These are phyloP conservation scores for Hephaestus fuliginosus DNA, from an alignment of 2,797 vertebrate species.

Conservation along the genomic window DNA sequence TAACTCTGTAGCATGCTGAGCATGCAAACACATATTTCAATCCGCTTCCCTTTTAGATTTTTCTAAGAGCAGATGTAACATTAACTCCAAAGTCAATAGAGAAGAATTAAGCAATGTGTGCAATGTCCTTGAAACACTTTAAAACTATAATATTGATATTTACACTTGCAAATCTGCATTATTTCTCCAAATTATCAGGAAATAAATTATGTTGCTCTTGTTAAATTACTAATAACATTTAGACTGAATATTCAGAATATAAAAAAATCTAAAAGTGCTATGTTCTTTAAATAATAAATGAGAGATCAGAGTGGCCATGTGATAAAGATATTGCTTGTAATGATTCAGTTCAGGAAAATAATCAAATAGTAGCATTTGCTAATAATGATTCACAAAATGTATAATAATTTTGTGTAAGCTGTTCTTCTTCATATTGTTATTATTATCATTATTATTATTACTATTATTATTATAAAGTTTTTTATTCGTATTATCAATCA, in stretches of 20 bases:
- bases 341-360: background rate
- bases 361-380: background rate
- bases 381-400: background rate
- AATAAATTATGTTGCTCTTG: constrained; percentile 15
- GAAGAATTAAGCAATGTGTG: constrained; percentile 65
- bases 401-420: background rate
- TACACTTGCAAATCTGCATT: constrained; percentile 9
- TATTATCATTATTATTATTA: background rate
- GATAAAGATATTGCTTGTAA: background rate
- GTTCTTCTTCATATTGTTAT: too few relatives aligned
- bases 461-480: background rate
- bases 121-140: constrained; percentile 64
- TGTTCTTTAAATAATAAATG: constrained; percentile 15
- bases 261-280: background rate
- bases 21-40: constrained; percentile 94
- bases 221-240: constrained; percentile 20
- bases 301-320: constrained; percentile 17
- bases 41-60: constrained; percentile 78
- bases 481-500: background rate
- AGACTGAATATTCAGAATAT: background rate
- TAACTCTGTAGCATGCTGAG: constrained; percentile 90
- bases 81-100: constrained; percentile 74
- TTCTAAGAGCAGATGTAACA: constrained; percentile 76
- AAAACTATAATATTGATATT: constrained; percentile 51
- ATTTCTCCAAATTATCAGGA: constrained; percentile 20